Evolutionary conservation across 2,888 invertebrate species (phyloP).

Genomic region (Polymixis lichenea): DNA sequence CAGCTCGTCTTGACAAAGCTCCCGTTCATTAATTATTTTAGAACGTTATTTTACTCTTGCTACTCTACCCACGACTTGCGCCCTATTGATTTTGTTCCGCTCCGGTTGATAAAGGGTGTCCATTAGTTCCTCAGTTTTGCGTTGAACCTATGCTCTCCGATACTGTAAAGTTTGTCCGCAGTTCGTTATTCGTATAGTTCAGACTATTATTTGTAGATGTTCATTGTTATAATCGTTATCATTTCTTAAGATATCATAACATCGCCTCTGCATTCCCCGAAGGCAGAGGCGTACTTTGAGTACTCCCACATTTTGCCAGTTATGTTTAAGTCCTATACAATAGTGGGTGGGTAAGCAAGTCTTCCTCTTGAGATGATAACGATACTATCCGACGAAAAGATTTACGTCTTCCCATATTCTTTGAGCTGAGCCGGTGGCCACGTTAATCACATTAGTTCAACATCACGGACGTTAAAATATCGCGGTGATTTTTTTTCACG

Average conservation of each 20-base stretch:
- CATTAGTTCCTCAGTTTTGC: slow-evolving; percentile 47
- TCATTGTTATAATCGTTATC: not conserved
- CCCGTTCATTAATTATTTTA: slow-evolving; percentile 60
- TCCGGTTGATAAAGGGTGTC: slow-evolving; percentile 42
- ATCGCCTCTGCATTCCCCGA: no score
- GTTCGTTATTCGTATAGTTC: slow-evolving; percentile 1
- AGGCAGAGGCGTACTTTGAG: no score
- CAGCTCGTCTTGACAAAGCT: slow-evolving; percentile 53
- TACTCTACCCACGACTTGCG: slow-evolving; percentile 37
- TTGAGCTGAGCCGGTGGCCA: not conserved
- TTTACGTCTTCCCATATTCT: not conserved
- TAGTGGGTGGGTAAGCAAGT: no score
- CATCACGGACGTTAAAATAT: no score
- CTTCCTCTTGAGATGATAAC: no score
- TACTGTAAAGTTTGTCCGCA: slow-evolving; percentile 26
- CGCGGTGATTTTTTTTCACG: no score
- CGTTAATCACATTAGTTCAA: not conserved
- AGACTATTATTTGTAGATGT: slow-evolving; percentile 3
- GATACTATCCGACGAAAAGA: no score
- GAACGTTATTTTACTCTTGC: slow-evolving; percentile 43
- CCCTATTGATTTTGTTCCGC: slow-evolving; percentile 55
- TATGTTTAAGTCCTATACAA: no score
- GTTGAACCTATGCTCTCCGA: slow-evolving; percentile 23
- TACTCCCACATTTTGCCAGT: no score
- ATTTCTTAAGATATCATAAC: no score